phyloP scores from a whole-genome alignment of 2,888 invertebrate species.

The Nezara viridula region DNA sequence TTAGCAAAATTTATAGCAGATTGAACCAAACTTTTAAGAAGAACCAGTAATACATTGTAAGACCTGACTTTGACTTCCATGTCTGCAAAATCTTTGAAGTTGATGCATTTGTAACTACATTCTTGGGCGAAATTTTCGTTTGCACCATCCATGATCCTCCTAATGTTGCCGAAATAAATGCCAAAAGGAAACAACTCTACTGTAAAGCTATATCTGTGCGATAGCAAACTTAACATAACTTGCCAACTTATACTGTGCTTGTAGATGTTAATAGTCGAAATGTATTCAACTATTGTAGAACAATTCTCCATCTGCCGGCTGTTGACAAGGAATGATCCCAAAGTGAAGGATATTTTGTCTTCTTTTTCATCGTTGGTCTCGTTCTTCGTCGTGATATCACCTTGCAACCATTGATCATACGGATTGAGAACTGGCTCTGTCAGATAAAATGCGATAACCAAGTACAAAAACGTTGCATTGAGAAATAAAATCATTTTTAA shows the following conservation, averaged over 20 bases:
- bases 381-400: background rate
- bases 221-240: background rate
- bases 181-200: background rate
- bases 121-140: background rate
- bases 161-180: background rate
- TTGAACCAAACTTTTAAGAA: background rate
- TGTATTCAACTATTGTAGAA: background rate
- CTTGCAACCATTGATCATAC: background rate
- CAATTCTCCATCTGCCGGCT: background rate
- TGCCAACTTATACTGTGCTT: background rate
- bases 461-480: background rate
- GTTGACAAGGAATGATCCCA: background rate
- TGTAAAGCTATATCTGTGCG: background rate
- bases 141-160: background rate
- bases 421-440: background rate
- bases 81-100: background rate
- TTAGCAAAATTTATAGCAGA: background rate
- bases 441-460: background rate
- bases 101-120: background rate
- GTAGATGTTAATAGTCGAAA: background rate
- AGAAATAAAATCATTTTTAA: background rate
- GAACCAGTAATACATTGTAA: background rate
- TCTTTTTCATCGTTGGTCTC: background rate
- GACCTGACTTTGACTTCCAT: background rate
- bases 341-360: background rate